Evolutionary conservation across 2,797 vertebrate genomes (phyloP).

Genomic region (Melanotaenia maccullochi): DNA sequence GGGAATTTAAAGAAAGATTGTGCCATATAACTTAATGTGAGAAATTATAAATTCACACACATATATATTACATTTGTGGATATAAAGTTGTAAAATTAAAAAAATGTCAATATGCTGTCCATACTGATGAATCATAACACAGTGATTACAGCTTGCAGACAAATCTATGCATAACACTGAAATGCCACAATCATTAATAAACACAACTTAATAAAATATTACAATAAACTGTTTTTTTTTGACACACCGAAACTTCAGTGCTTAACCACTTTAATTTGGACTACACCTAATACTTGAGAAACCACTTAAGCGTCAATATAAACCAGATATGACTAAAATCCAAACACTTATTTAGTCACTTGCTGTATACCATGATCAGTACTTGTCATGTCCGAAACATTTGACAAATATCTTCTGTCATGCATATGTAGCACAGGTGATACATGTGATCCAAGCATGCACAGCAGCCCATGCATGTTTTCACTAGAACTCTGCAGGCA

Average conservation of each 20-base stretch:
- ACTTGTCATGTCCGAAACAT: background rate
- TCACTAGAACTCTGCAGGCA: background rate
- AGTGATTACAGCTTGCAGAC: conserved; percentile 26
- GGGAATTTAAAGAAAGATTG: too few species aligned
- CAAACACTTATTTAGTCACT: background rate
- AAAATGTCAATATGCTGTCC: conserved; percentile 9
- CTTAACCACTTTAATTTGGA: too few species aligned
- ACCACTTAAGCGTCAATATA: too few species aligned
- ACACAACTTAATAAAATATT: too few species aligned
- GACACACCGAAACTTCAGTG: too few species aligned
- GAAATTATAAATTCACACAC: too few species aligned
- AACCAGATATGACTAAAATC: background rate
- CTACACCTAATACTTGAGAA: too few species aligned
- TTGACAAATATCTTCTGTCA: conserved; percentile 1
- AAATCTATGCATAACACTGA: conserved; percentile 7
- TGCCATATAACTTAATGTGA: too few species aligned
- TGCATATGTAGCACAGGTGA: background rate
- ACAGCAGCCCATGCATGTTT: background rate
- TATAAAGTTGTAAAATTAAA: too few species aligned
- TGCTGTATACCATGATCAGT: background rate
- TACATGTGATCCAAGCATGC: background rate
- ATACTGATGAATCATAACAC: conserved; percentile 29
- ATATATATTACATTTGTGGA: too few species aligned
- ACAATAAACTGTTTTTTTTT: too few species aligned
- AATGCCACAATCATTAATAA: too few species aligned